Evolutionary conservation across 1,140 invertebrate species (phyloP), one percentile per base, ranked within the genome.

Genomic region (Samia ricini): DNA sequence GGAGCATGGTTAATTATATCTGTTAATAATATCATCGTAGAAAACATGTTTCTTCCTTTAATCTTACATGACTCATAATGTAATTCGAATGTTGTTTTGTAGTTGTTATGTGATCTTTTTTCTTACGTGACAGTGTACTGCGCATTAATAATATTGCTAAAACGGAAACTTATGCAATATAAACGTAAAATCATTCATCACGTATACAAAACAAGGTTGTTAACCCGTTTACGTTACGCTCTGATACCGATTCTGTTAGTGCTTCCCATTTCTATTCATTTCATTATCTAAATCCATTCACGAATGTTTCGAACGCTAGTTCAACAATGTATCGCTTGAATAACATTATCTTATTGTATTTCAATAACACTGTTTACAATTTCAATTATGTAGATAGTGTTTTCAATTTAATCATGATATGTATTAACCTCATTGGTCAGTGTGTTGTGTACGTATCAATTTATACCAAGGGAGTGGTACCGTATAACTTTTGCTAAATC

Each of bases 141-240:
- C 56, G 26, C 56, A 57, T 33, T 56, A 56, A 56, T 36, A 57
- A 33, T 57, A 57, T 42, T 26, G 56, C 33, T 33, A 57, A 57
- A 57, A 57, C 56, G 56, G 26, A 57, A 57, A 57, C 24, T 57
- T 48, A 42, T 64, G 63, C 60, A 62, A 63, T 61, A 63, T 64
- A 21, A 8, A 57, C 51, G 18, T 59, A 63, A 63, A 69, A 60
- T 66, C 62, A 66, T 63, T 74, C 67, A 72, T 60, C 68, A 64
- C 63, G 68, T 72, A 69, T 56, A 79, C 69, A 76, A 79, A 79
- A 81, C 68, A 81, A 85, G 81, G 82, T 83, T 85, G 74, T 84
- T 83, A 77, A 82, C 81, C 77, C 74, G 77, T 77, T 81, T 79
- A 68, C 72, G 78, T 78, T 77, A 78, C 73, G 76, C 73, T 85